phyloP scores from a whole-genome alignment of 2,797 vertebrate genomes.

The Lophotriccus pileatus region DNA sequence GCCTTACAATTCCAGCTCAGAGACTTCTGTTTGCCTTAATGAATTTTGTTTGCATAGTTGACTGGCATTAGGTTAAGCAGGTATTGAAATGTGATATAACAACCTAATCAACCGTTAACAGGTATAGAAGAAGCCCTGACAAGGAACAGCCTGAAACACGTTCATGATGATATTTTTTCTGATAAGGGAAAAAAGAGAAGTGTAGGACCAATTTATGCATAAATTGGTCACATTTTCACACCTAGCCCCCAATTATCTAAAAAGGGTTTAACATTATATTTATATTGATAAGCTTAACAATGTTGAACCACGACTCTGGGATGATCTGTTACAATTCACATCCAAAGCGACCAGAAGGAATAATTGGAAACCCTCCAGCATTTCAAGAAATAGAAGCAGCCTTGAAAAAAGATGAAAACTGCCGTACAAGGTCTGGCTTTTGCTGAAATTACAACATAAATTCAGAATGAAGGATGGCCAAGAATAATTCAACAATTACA shows the following conservation, averaged over 20 bases:
- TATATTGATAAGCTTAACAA: conserved; percentile 81
- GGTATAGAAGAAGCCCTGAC: conserved; percentile 59
- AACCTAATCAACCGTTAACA: conserved; percentile 63
- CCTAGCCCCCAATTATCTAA: conserved; percentile 79
- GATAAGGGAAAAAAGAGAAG: conserved; percentile 61
- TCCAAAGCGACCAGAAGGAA: conserved; percentile 81
- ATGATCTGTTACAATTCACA: conserved; percentile 79
- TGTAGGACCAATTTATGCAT: conserved; percentile 72
- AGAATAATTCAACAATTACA: conserved; percentile 74
- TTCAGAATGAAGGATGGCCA: conserved; percentile 74
- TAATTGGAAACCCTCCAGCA: conserved; percentile 79
- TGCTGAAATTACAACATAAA: conserved; percentile 81
- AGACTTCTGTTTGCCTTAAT: conserved; percentile 47
- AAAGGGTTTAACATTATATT: conserved; percentile 79
- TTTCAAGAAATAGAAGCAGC: conserved; percentile 78
- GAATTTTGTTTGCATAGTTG: conserved; percentile 63
- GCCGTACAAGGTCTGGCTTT: conserved; percentile 74
- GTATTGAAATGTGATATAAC: conserved; percentile 52
- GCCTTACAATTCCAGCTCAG: neutral
- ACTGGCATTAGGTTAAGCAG: conserved; percentile 54
- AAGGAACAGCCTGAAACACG: conserved; percentile 54
- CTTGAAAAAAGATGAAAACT: conserved; percentile 78
- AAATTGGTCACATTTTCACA: conserved; percentile 79
- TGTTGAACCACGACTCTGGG: conserved; percentile 75
- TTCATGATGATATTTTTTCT: conserved; percentile 58